Evolutionary conservation across 2,797 vertebrate species (phyloP), one percentile per base, ranked within the genome.

Genomic region (Holocentrus rufus): DNA sequence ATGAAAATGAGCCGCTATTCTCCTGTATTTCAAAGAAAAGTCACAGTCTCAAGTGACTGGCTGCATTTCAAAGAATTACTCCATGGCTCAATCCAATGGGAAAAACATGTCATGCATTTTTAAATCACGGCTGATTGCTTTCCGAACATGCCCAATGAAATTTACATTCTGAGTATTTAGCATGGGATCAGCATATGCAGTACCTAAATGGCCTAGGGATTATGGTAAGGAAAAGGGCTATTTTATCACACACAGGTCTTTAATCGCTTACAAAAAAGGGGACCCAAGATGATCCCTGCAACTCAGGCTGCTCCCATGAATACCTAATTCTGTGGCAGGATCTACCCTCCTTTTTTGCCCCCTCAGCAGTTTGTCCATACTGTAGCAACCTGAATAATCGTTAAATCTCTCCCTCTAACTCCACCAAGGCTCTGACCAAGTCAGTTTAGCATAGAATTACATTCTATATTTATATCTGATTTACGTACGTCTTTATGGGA

Each of bases 81-180:
- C 61, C 2, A 7, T 20, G 25, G 20, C 65, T 70, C 58, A 4
- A 34, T 69, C 66, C 70, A 42, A 25, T 59, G 62, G 58, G 60
- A 56, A 42, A 66, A 72, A 69, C 67, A 70, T 42, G 65, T 63
- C 65, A 50, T 76, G 85, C 86, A 86, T 89, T 86, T 87, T 84
- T 65, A 87, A 88, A 82, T 57, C 2, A 1, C 58, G 60, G 30
- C 54, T 74, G 79, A 78, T 85, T 83, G 83, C 82, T 85, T 89
- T 81, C 70, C 72, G 80, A 81, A 80, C 83, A 67, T 79, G 58
- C 58, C 71, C 62, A 54, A 58, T 79, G 66, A 80, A 87, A 91
- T 90, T 82, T 83, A 77, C 76, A 89, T 85, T 85, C 76, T 8
- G 60, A 69, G 82, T 84, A 85, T 90, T 91, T 85, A 88, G 83